These are phyloP conservation scores for Amiota mariae DNA, from an alignment of 2,888 invertebrate genomes.

Conservation along the genomic window DNA sequence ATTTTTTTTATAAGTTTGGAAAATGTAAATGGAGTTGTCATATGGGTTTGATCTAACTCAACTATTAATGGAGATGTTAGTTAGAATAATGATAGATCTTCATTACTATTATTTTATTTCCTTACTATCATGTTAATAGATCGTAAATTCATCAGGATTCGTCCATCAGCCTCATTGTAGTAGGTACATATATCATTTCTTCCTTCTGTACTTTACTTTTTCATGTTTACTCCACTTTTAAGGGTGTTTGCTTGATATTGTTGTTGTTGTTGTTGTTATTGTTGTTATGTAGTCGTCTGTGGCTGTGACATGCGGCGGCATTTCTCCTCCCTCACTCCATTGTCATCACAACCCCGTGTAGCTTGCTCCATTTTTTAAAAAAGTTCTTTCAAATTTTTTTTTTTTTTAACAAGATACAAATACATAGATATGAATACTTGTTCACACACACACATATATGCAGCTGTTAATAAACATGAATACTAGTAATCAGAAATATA, in stretches of 20 bases:
- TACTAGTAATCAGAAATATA: conserved; percentile 3
- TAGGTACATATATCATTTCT: no score
- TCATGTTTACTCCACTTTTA: not conserved
- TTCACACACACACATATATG: not conserved
- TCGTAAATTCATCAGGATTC: no score
- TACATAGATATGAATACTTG: not conserved
- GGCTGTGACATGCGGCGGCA: not conserved
- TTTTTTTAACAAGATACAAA: not conserved
- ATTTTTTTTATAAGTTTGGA: no score
- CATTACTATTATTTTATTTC: no score
- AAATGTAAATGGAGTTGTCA: no score
- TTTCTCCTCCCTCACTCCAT: not conserved
- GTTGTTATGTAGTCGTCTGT: not conserved
- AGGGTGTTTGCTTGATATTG: not conserved
- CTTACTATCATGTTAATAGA: no score
- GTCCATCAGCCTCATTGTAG: no score
- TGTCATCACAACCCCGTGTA: conserved; percentile 12
- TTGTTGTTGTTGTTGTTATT: not conserved
- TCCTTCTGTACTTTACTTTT: no score
- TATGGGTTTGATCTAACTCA: no score
- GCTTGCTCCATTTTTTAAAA: conserved; percentile 27
- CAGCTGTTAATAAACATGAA: conserved; percentile 5
- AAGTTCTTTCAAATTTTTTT: not conserved
- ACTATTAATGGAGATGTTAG: no score
- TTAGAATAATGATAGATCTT: no score